phyloP scores from a whole-genome alignment of 2,888 invertebrate species.

The Dilophus febrilis region DNA sequence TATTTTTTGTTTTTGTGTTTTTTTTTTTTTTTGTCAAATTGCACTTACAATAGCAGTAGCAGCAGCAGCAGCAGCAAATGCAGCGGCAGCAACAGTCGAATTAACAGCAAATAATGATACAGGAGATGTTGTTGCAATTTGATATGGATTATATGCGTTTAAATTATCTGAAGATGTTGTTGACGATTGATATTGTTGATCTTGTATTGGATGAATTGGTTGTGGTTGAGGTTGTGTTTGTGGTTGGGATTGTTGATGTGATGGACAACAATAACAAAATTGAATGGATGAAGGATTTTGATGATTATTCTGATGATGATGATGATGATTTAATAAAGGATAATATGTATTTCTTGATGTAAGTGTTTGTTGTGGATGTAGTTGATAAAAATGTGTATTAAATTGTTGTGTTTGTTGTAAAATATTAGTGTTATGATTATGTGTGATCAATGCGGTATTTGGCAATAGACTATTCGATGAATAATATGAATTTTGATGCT shows the following conservation, averaged over 20 bases:
- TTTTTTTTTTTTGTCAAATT: not conserved
- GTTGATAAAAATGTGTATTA: constrained; percentile 2
- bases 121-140: too few relatives aligned
- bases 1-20: too few relatives aligned
- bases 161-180: too few relatives aligned
- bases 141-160: too few relatives aligned
- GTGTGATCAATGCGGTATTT: too few relatives aligned
- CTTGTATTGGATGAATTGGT: not conserved
- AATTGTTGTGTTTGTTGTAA: too few relatives aligned
- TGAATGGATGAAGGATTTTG: constrained; percentile 10
- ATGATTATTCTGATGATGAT: constrained; percentile 5
- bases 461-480: too few relatives aligned
- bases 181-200: too few relatives aligned
- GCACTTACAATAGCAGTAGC: not conserved
- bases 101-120: too few relatives aligned
- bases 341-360: constrained; percentile 3
- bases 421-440: too few relatives aligned
- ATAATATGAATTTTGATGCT: not conserved
- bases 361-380: constrained; percentile 8
- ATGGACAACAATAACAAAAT: constrained; percentile 4
- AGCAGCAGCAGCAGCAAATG: not conserved
- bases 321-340: not conserved
- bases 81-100: not conserved
- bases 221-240: not conserved
- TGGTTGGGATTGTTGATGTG: constrained; percentile 9